Evolutionary conservation across 2,888 invertebrate genomes (phyloP), one percentile per base, ranked within the genome.

Genomic region (Ariolimax columbianus): DNA sequence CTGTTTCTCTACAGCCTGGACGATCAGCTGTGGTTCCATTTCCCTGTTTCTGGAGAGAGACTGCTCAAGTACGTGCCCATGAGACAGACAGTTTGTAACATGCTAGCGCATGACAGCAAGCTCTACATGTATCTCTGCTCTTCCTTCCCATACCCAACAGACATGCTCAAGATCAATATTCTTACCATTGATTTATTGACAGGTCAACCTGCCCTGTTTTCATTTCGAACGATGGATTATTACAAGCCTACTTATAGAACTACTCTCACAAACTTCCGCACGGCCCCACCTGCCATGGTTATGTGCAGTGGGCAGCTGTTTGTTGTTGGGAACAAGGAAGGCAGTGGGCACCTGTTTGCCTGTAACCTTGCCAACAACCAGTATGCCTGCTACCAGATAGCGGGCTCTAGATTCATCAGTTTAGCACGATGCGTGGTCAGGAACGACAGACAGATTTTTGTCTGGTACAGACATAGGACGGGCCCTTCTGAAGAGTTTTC

Each of bases 401-500:
- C 92, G 19, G 91, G 92, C 0, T 90, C 92, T 77, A 87, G 93
- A 30, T 93, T 93, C 81, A 92, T 93, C 43, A 93, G 93, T 86
- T 89, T 92, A 40, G 92, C 92, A 3, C 86, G 93, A 72, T 91
- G 91, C 55, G 90, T 91, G 36, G 91, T 92, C 11, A 91, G 90
- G 82, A 90, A 90, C 82, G 91, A 93, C 80, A 86, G 91, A 17
- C 90, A 90, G 79, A 89, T 93, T 38, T 93, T 91, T 86, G 86
- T 93, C 33, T 93, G 93, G 93, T 92, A 90, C 75, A 87, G 93
- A 70, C 92, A 92, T 82, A 87, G 93, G 33, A 93, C 92, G 63
- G 93, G 93, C 11, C 93, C 92, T 17, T 92, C 92, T 19, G 93
- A 93, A 84, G 93, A 93, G 85, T 93, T 93, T 86, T 92, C 92